Evolutionary conservation across 23 tunicate genomes (phyloP).

Genomic region (Aplidium turbinatum): DNA sequence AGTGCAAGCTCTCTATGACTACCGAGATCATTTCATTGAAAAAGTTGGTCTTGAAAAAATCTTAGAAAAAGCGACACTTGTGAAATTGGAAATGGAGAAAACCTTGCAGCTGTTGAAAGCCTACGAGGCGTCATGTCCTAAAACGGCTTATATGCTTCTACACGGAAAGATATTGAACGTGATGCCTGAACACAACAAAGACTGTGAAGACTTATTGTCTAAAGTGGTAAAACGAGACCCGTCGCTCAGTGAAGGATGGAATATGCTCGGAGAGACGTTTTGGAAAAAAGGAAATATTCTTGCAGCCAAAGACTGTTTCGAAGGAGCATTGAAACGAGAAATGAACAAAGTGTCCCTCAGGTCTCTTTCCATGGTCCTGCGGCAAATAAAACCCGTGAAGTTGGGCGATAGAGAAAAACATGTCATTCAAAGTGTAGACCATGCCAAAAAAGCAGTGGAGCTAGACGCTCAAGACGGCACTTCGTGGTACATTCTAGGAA

Average conservation of each 20-base stretch:
- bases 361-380: conserved; percentile 85
- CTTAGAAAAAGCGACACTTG: conserved; percentile 37
- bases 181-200: conserved; percentile 71
- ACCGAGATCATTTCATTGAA: conserved; percentile 63
- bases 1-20: conserved; percentile 67
- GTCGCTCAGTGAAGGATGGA: conserved; percentile 81
- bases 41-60: conserved; percentile 50
- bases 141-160: conserved; percentile 64
- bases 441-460: conserved; percentile 76
- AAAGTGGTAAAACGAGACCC: conserved; percentile 95
- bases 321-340: conserved; percentile 69
- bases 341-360: conserved; percentile 73
- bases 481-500: conserved; percentile 91
- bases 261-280: conserved; percentile 90
- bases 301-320: conserved; percentile 89
- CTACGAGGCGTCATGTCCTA: conserved; percentile 51
- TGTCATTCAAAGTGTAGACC: conserved; percentile 72
- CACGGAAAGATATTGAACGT: conserved; percentile 67
- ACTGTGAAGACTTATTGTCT: conserved; percentile 85
- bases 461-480: conserved; percentile 74
- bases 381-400: conserved; percentile 72
- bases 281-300: conserved; percentile 85
- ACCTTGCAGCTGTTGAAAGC: conserved; percentile 25
- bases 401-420: conserved; percentile 49
- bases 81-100: conserved; percentile 52